These are phyloP conservation scores for Poeciliopsis infans DNA, from an alignment of 2,797 vertebrate genomes.

Conservation along the genomic window DNA sequence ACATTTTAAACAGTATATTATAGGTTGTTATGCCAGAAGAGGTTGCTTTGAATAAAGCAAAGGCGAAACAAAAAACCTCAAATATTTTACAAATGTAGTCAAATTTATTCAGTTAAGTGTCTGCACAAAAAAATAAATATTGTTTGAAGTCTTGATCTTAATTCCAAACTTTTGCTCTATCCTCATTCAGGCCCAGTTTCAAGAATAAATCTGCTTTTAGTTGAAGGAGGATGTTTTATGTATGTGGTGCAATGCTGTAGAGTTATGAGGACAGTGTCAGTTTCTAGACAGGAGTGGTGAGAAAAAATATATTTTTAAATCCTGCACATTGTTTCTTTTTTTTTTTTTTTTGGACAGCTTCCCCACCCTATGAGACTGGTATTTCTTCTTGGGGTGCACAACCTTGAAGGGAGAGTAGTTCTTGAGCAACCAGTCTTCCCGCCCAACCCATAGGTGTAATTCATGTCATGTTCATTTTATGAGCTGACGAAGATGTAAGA, in stretches of 20 bases:
- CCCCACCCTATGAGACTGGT: constrained; percentile 65
- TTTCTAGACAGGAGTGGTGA: constrained; percentile 69
- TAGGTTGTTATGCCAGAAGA: neutral
- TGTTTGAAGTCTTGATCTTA: neutral
- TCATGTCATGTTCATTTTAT: constrained; percentile 20
- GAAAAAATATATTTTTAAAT: constrained; percentile 76
- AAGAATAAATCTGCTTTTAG: constrained; percentile 81
- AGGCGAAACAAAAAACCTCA: neutral
- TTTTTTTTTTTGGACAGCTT: constrained; percentile 73
- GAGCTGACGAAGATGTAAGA: neutral
- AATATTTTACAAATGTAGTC: neutral
- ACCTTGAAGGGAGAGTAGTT: constrained; percentile 32
- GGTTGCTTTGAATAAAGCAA: neutral
- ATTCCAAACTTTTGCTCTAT: neutral
- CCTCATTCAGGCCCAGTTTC: constrained; percentile 75
- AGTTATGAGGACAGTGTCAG: constrained; percentile 74
- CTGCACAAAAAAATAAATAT: neutral
- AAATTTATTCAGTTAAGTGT: neutral
- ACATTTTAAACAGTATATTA: neutral
- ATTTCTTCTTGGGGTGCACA: constrained; percentile 80
- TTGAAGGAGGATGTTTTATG: constrained; percentile 70
- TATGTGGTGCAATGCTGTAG: constrained; percentile 81
- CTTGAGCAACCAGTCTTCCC: constrained; percentile 48
- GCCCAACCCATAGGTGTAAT: constrained; percentile 72
- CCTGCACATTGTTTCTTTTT: constrained; percentile 71